Evolutionary conservation across 2,888 invertebrate species (phyloP).

Genomic region (Notodonta dromedarius): DNA sequence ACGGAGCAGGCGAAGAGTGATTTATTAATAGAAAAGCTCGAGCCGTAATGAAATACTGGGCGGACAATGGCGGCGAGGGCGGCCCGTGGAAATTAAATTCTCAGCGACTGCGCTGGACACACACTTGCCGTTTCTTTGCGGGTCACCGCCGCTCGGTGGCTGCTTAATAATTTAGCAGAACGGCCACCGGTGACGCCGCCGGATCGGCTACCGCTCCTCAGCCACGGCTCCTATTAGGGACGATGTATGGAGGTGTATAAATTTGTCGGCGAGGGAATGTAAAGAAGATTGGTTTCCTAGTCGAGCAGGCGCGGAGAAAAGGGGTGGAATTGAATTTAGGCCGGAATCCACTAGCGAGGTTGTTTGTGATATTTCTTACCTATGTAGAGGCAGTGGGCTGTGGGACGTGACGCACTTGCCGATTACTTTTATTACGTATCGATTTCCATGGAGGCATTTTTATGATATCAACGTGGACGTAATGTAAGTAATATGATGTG

Average conservation of each 20-base stretch:
- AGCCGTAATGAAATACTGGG: constrained; percentile 84
- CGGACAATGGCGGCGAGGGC: constrained; percentile 80
- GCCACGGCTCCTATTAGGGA: constrained; percentile 60
- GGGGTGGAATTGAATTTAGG: constrained; percentile 82
- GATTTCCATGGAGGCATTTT: constrained; percentile 40
- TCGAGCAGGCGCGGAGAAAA: constrained; percentile 69
- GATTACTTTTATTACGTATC: constrained; percentile 64
- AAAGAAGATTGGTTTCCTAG: constrained; percentile 81
- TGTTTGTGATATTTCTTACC: constrained; percentile 75
- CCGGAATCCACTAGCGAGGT: constrained; percentile 70
- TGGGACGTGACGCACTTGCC: constrained; percentile 66
- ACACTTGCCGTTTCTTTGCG: constrained; percentile 72
- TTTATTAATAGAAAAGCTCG: constrained; percentile 84
- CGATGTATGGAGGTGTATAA: constrained; percentile 79
- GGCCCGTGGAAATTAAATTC: constrained; percentile 82
- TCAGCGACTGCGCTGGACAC: constrained; percentile 64
- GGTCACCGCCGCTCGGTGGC: constrained; percentile 51
- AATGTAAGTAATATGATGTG: neutral
- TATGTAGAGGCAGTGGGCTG: constrained; percentile 49
- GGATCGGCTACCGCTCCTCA: constrained; percentile 31
- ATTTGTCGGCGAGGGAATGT: constrained; percentile 82
- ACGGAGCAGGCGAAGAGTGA: constrained; percentile 83
- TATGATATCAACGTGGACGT: neutral
- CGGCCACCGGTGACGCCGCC: constrained; percentile 39
- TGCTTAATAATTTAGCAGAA: constrained; percentile 71